Percentiles rank a stretch among this genome's conserved stretches.
Conservation (phyloP, 2,797 vertebrate species). For the Yasuhikotakia modesta region DNA sequence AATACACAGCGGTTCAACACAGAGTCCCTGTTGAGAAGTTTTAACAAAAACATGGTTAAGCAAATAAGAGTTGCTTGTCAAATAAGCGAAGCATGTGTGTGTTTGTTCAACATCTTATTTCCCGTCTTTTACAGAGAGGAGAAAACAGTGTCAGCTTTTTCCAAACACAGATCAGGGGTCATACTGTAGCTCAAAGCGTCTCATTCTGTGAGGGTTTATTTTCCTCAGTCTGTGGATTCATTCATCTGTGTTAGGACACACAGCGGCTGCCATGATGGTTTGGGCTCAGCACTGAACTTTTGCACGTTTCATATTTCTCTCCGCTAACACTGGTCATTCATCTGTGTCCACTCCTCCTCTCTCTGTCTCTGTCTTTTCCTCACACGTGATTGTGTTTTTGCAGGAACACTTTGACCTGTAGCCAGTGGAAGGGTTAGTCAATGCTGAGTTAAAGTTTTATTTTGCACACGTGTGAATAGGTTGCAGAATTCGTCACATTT, state of each 20-base stretch:
- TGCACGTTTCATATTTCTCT: slow-evolving; percentile 61
- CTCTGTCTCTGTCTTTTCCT: slow-evolving; percentile 22
- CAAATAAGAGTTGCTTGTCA: no score
- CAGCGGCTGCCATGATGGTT: slow-evolving; percentile 68
- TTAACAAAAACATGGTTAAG: no score
- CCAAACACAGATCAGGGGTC: slow-evolving; percentile 49
- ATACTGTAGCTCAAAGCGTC: slow-evolving; percentile 35
- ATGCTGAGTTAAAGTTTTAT: no score
- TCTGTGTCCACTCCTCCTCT: slow-evolving; percentile 70
- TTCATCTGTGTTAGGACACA: slow-evolving; percentile 75
- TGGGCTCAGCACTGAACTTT: slow-evolving; percentile 41
- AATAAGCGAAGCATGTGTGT: no score
- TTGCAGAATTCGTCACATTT: no score
- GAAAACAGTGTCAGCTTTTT: neutral
- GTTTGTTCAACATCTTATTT: no score
- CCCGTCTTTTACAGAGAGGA: neutral
- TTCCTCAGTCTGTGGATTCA: slow-evolving; percentile 62
- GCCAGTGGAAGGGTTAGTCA: no score
- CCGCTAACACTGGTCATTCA: slow-evolving; percentile 73
- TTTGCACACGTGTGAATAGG: no score
- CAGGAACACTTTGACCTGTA: neutral
- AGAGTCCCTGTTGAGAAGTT: no score
- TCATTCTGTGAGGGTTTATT: slow-evolving; percentile 55
- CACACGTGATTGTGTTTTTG: slow-evolving; percentile 44
- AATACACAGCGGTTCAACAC: no score